Base-by-base conservation (phyloP, 2,888 invertebrate genomes). In the Lithodes maja region DNA sequence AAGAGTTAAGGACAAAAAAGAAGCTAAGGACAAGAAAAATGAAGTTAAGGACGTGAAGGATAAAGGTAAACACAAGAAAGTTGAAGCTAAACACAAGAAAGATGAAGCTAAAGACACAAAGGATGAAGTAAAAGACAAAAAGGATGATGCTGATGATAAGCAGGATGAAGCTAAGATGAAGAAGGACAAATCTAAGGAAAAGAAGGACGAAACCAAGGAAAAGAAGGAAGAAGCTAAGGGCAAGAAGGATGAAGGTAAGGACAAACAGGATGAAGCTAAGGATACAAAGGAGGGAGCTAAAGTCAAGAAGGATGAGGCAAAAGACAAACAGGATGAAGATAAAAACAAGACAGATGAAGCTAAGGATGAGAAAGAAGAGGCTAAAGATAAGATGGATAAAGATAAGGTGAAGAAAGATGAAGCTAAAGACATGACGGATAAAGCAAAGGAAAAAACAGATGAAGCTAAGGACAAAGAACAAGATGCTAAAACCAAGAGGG, bases 51-150 rank as follows among this genome's bases (percentile, higher is more conserved):
- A 17, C 61, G 12, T 9, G 61, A 61, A 61, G 61, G 61, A 61
- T 5, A 1, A 79, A 12, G 79, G 0, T 9, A 50, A 53, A 53
- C 61, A 55, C 33, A 52, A 15, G n/a, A 9, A 49, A 33, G 33
- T 0, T 52, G 55, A 61, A 49, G 53, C 54, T 3, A 33, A 92
- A 74, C 85, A 91, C 79, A 88, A 87, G 55, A 81, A 90, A 49
- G 61, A 86, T 49, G 71, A 90, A 61, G 82, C 90, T 54, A 79
- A 74, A 84, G 89, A 92, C 82, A 86, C 92, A 90, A 92, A 92
- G 12, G 92, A 93, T 84, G 89, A 75, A 75, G 78, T 89, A 49
- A 86, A 92, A 89, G 91, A 33, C 33, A 33, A 33, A 0, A 33
- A 33, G 33, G 33, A 33, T 33, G 33, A 33, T 33, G 33, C 33